Evolutionary conservation across 1,140 invertebrate genomes (phyloP), one percentile per base, ranked within the genome.

Genomic region (Drosophila carrolli): DNA sequence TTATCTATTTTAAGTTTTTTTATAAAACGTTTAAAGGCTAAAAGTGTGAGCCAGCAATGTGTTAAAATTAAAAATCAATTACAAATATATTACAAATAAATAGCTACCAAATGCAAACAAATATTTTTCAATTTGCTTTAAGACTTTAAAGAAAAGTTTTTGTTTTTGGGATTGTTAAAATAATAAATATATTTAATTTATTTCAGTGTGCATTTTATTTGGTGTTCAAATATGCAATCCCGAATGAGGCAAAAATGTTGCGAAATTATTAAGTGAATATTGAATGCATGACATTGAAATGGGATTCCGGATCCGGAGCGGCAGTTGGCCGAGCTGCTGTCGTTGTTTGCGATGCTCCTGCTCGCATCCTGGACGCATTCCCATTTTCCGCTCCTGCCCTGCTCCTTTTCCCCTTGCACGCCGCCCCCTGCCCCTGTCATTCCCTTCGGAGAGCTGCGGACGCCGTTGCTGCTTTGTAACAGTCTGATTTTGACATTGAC

Each of bases 401-500:
- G 58, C 19, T 29, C 29, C 57, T 40, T 14, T 14, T 32, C 14
- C 19, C 46, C 2, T 16, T 16, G 14, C 38, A 13, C 29, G 13
- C 19, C 46, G 2, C 16, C 38, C 38, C 46, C 48, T 44, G 38
- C 27, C 55, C 38, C 56, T 44, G 41, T 32, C 44, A 72, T 51
- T 62, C 53, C 76, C 65, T 56, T 63, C 59, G 59, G 60, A 57
- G 43, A 38, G 73, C 62, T 66, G 73, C 54, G 65, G 57, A 62
- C 66, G 63, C 74, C 65, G 56, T 61, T 78, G 65, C 75, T 77
- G 65, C 70, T 85, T 84, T 88, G 79, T 88, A 79, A 89, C 82
- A 89, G 82, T 89, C 84, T 86, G 84, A 88, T 89, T 88, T 86
- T 89, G 84, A 89, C 84, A 83, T 89, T 89, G 84, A 89, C 84